A percentile compares a stretch with the other conserved stretches of the same genome.
phyloP scores from a whole-genome alignment of 2,113 vertebrate genomes.

The Rynchops niger region DNA sequence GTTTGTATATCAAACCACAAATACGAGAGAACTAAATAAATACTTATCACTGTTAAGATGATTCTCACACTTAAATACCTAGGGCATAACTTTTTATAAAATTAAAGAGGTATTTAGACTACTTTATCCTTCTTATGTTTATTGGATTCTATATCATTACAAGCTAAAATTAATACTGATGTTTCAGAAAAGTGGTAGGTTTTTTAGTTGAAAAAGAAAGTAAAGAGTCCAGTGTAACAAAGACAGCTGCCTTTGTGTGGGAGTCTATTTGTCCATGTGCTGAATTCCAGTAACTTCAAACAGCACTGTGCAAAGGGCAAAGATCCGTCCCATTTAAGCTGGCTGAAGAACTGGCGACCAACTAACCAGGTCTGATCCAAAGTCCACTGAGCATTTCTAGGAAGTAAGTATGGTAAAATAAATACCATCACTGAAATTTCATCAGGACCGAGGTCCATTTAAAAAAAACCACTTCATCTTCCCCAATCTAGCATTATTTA shows the following conservation, averaged over 20 bases:
- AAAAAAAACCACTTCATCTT: not conserved
- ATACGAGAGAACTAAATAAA: constrained; percentile 16
- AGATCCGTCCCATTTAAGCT: not conserved
- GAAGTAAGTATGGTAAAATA: not conserved
- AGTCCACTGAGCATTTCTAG: not conserved
- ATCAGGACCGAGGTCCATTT: not conserved
- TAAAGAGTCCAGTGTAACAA: not conserved
- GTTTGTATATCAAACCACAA: constrained; percentile 10
- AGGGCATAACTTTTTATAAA: not conserved
- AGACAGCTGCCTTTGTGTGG: fast-evolving
- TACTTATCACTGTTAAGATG: not conserved
- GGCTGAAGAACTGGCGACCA: not conserved
- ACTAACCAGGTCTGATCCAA: not conserved
- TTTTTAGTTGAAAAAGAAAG: not conserved
- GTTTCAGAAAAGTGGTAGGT: not conserved
- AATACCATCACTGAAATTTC: not conserved
- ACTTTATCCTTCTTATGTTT: not conserved
- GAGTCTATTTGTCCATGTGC: not conserved
- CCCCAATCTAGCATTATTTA: not conserved
- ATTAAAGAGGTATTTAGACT: not conserved
- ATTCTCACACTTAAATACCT: not conserved
- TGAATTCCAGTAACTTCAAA: not conserved
- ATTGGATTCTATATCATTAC: not conserved
- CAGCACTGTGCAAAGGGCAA: constrained; percentile 36
- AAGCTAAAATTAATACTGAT: not conserved